phyloP scores from a whole-genome alignment of 1,140 invertebrate species.

The Cydia strobilella region DNA sequence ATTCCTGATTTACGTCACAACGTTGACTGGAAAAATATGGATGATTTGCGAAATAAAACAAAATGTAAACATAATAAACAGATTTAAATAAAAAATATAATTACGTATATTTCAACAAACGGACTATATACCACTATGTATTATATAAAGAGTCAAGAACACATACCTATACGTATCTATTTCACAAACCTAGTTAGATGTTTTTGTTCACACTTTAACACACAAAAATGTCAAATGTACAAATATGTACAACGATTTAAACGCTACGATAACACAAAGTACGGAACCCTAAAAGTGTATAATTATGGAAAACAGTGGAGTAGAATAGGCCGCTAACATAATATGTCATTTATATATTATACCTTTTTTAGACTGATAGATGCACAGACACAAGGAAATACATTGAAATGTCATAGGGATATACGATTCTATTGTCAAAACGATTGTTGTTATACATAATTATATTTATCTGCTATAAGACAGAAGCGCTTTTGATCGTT shows the following conservation, averaged over 20 bases:
- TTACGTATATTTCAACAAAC: slow-evolving; percentile 23
- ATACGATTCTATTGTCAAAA: no score
- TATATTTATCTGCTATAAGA: no score
- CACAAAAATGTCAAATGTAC: slow-evolving; percentile 48
- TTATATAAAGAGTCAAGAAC: slow-evolving; percentile 41
- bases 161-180: slow-evolving; percentile 37
- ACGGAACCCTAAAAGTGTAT: slow-evolving; percentile 8
- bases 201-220: slow-evolving; percentile 34
- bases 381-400: no score
- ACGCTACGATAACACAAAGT: slow-evolving; percentile 33
- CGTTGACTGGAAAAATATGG: neutral
- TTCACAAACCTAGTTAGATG: slow-evolving; percentile 17
- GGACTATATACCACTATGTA: slow-evolving; percentile 20
- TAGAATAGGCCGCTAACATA: slow-evolving; percentile 16
- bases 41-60: slow-evolving; percentile 17
- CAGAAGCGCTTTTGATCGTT: no score
- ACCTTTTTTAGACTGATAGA: neutral
- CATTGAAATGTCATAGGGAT: no score
- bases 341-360: slow-evolving; percentile 12
- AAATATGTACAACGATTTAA: slow-evolving; percentile 51
- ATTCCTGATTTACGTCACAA: neutral
- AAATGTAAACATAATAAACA: slow-evolving; percentile 7
- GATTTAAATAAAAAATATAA: slow-evolving; percentile 21
- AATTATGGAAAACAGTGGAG: slow-evolving; percentile 16
- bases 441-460: no score